Conservation (phyloP, 2,888 invertebrate species). For the Cephus pygmeus region DNA sequence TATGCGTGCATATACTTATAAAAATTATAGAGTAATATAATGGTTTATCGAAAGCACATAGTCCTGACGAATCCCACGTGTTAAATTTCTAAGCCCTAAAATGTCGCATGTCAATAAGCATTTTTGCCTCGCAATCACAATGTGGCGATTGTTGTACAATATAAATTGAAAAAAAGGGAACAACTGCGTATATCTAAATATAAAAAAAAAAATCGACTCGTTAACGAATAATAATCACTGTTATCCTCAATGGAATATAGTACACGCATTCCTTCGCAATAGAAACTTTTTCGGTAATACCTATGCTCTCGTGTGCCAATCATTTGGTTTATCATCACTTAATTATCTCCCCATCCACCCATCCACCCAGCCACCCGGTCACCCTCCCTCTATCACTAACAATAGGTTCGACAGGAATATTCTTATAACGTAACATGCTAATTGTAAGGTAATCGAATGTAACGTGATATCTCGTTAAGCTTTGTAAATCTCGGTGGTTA, state of each 20-base stretch:
- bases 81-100: background rate
- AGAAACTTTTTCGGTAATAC: background rate
- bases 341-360: background rate
- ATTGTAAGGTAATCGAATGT: background rate
- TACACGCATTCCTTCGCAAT: background rate
- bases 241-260: background rate
- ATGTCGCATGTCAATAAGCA: too few species aligned
- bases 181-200: background rate
- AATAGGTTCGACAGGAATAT: background rate
- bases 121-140: background rate
- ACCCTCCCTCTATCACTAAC: background rate
- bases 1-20: background rate
- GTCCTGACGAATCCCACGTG: background rate
- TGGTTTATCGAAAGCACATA: background rate
- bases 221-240: background rate
- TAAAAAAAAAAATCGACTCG: background rate
- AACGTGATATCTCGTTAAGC: background rate
- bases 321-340: background rate
- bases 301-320: background rate
- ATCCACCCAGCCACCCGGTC: too few species aligned
- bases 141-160: background rate
- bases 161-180: background rate
- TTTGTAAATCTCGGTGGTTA: background rate
- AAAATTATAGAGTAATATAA: background rate
- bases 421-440: background rate